Base-by-base conservation (phyloP, 2,888 invertebrate species). In the Melieria crassipennis region DNA sequence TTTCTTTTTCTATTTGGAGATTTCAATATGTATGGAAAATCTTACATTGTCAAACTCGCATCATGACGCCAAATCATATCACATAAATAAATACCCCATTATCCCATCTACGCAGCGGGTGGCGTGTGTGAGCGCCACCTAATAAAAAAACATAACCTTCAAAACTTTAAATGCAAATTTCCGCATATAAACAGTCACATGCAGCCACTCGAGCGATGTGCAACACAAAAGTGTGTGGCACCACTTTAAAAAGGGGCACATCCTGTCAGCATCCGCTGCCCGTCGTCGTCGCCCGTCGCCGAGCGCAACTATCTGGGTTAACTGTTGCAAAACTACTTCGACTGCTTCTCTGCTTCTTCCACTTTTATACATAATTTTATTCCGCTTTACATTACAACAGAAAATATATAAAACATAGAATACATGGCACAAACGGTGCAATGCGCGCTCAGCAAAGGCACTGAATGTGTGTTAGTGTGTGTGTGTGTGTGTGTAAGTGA, bases 241-340 rank as follows among this genome's bases (percentile, higher is more conserved):
- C 7, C 43, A 45, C 60, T 60, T 60, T 43, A 60, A 30, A 11
- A 63, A 63, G 9, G 60, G 57, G 65, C 16, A 67, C 68, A 61
- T 68, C 61, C 68, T 68, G 68, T 68, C 60, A 58, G 43, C 67
- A 58, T 67, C 67, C 57, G 50, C 13, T 45, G 58, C 7, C 46
- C 48, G 45, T n/a, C 60, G 42, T 60, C 42, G 30, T 11, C 11
- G 45, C 7, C 11, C 60, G n/a, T 60, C 11, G 45, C 3, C 30
- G 30, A 30, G 30, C 30, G 30, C 30, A 30, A n/a, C 52, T 69
- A 73, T 55, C 70, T 73, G 65, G 73, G 73, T 68, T 73, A 73
- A 73, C 70, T 70, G 70, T 69, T 69, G 69, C 69, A 65, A 71
- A 66, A 30, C 66, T 56, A 63, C 62, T 50, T 30, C 30, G 30